Conservation (phyloP, 2,797 vertebrate genomes). For the Calcarius lapponicus region DNA sequence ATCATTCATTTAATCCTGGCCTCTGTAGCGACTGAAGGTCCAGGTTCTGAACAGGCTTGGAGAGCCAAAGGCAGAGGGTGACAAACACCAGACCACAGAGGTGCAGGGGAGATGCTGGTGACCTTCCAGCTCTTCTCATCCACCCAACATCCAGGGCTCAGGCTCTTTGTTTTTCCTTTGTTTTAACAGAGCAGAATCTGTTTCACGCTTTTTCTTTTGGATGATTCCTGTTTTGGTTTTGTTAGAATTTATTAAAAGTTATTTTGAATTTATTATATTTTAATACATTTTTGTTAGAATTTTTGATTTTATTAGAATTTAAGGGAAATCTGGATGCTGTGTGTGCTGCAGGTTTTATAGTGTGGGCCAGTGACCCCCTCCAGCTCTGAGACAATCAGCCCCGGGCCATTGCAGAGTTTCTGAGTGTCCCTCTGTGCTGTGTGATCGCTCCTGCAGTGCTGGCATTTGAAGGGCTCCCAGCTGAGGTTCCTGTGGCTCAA, state of each 20-base stretch:
- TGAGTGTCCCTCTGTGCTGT: background rate
- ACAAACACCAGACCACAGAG: background rate
- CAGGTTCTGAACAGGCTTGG: background rate
- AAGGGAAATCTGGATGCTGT: background rate
- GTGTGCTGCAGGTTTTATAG: background rate
- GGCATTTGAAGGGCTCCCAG: background rate
- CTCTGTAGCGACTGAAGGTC: background rate
- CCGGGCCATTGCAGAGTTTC: background rate
- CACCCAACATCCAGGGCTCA: rapidly evolving
- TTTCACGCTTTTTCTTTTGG: background rate
- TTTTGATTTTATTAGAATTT: background rate
- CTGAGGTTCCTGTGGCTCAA: background rate
- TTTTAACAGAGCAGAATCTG: background rate
- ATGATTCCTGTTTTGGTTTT: background rate
- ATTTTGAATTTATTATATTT: background rate
- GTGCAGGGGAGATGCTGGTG: background rate
- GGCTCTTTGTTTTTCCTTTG: background rate
- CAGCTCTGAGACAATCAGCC: background rate
- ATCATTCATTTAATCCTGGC: background rate
- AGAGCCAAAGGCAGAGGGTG: background rate
- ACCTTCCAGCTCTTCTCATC: background rate
- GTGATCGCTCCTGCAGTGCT: background rate
- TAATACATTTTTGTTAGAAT: background rate
- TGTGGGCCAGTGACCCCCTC: background rate
- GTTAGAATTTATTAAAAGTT: background rate